Conservation (phyloP, 1,140 invertebrate genomes). For the Eumeta japonica region DNA sequence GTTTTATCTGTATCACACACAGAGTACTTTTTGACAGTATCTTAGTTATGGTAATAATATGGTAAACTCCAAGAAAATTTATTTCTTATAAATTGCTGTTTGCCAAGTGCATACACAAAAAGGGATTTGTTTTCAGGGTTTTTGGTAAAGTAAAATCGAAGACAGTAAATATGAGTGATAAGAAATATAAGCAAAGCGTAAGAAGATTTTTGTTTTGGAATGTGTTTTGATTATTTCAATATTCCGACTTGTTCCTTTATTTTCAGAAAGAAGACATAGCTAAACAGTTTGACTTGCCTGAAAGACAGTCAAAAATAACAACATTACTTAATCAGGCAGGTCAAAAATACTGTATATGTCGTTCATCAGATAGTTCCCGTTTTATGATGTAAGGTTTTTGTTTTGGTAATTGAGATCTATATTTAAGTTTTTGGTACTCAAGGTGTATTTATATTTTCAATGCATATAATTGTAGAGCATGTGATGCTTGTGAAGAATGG, state of each 20-base stretch:
- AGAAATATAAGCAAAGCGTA: slow-evolving; percentile 44
- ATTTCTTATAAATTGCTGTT: too few species aligned
- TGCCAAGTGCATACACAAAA: not conserved
- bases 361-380: slow-evolving; percentile 85
- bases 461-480: too few species aligned
- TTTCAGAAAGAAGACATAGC: slow-evolving; percentile 85
- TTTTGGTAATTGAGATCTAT: too few species aligned
- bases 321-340: slow-evolving; percentile 84
- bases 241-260: slow-evolving; percentile 14
- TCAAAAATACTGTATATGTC: slow-evolving; percentile 91
- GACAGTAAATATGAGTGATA: slow-evolving; percentile 28
- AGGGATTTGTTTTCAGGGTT: not conserved
- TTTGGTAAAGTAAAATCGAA: not conserved
- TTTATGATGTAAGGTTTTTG: slow-evolving; percentile 90
- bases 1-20: too few species aligned
- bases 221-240: too few species aligned
- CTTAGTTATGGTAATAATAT: too few species aligned
- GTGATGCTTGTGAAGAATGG: slow-evolving; percentile 98
- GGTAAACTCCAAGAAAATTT: too few species aligned
- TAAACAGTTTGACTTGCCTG: slow-evolving; percentile 83
- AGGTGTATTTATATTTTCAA: slow-evolving; percentile 17
- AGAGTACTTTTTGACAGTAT: too few species aligned
- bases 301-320: slow-evolving; percentile 88
- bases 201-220: slow-evolving; percentile 13
- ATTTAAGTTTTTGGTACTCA: too few species aligned